phyloP scores from a whole-genome alignment of 2,113 vertebrate genomes.

The Hipposideros armiger region DNA sequence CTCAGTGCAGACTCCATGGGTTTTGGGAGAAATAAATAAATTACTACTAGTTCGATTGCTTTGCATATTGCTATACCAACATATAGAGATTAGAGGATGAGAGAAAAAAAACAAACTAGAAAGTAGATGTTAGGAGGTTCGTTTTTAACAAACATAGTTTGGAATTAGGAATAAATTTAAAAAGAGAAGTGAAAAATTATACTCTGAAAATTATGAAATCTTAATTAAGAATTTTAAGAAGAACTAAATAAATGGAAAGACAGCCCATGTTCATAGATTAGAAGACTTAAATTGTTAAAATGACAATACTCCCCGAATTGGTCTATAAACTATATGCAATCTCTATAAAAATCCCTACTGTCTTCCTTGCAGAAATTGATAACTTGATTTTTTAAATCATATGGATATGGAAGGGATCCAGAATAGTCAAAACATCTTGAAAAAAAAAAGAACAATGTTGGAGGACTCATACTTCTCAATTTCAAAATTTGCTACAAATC shows the following conservation, averaged over 20 bases:
- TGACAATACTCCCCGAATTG: background rate
- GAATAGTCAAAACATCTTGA: background rate
- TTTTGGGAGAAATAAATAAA: background rate
- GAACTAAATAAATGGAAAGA: background rate
- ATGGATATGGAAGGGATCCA: background rate
- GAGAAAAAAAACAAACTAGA: background rate
- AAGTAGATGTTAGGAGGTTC: background rate
- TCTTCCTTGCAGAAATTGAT: background rate
- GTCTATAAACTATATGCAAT: background rate
- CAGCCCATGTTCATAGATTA: background rate
- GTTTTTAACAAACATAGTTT: background rate
- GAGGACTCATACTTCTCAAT: background rate
- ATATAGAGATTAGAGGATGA: background rate
- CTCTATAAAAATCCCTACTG: background rate
- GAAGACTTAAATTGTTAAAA: slow-evolving; percentile 12
- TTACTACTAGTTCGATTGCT: background rate
- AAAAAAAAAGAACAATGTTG: background rate
- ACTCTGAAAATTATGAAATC: background rate
- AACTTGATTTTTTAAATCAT: background rate
- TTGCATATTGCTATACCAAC: background rate
- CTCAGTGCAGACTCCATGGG: background rate
- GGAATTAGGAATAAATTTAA: background rate
- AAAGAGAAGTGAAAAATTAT: background rate
- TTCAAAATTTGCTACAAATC: background rate
- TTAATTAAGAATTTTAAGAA: background rate